A percentile compares a stretch with the other conserved stretches of the same genome.
Evolutionary conservation across 1,140 invertebrate genomes (phyloP).

Genomic region (Grapholita molesta): DNA sequence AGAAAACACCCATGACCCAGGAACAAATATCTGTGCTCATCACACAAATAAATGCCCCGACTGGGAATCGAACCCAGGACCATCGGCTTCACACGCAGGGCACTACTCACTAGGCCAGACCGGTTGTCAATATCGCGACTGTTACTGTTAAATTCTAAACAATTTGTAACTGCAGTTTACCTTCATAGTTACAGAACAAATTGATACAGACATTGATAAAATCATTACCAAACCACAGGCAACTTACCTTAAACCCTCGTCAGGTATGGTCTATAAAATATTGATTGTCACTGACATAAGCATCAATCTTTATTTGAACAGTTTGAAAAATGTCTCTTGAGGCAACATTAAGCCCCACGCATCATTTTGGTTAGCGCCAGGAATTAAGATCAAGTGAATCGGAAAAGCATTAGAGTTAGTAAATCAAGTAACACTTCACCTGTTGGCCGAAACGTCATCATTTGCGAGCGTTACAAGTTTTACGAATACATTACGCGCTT

Average conservation of each 20-base stretch:
- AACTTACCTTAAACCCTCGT: not conserved
- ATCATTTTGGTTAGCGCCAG: conserved; percentile 64
- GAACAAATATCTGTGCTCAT: no score
- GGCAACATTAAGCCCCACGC: conserved; percentile 36
- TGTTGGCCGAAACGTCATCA: conserved; percentile 43
- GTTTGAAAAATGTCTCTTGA: not conserved
- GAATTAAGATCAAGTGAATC: conserved; percentile 62
- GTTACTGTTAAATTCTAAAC: no score
- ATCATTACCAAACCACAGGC: no score
- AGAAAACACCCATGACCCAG: no score
- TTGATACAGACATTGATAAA: no score
- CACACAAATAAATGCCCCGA: no score
- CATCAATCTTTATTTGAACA: not conserved
- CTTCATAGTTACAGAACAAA: no score
- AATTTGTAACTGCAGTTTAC: no score
- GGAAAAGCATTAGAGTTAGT: conserved; percentile 70
- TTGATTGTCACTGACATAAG: not conserved
- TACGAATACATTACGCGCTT: not conserved
- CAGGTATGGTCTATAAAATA: not conserved
- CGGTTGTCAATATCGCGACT: no score
- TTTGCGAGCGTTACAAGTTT: conserved; percentile 18
- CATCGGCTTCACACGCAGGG: no score
- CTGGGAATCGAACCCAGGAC: no score
- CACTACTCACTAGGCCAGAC: no score
- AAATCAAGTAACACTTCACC: conserved; percentile 67